Conservation (phyloP, 2,113 vertebrate species). For the Fregata magnificens region DNA sequence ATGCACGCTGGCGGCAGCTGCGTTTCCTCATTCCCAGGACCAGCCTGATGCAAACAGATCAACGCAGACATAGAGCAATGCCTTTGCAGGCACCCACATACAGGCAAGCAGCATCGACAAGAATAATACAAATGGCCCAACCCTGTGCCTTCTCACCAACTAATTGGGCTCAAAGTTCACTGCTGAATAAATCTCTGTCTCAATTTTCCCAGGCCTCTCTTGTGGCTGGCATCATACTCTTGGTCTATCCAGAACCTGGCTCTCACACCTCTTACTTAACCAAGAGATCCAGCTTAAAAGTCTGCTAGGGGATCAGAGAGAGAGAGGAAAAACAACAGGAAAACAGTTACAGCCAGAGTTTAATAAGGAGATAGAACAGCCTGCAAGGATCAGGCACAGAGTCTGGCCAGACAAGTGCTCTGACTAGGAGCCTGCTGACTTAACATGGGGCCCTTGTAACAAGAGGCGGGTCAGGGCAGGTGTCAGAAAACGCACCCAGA, state of each 20-base stretch:
- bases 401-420: neutral
- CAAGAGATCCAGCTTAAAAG: neutral
- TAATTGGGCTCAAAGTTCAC: neutral
- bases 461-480: rapidly evolving
- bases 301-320: neutral
- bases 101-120: neutral
- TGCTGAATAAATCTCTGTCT: neutral
- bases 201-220: neutral
- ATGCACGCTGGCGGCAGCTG: rapidly evolving
- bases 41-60: neutral
- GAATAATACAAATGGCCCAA: neutral
- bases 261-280: neutral
- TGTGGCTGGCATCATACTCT: neutral
- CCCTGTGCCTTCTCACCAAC: neutral
- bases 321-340: neutral
- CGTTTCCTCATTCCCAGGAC: neutral
- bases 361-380: neutral
- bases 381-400: neutral
- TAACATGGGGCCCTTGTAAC: neutral
- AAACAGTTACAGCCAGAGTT: neutral
- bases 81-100: neutral
- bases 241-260: neutral
- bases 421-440: neutral
- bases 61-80: neutral
- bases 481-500: neutral